A percentile compares a stretch with the other conserved stretches of the same genome.
Evolutionary conservation across 2,797 vertebrate genomes (phyloP).

Genomic region (Thaleichthys pacificus): DNA sequence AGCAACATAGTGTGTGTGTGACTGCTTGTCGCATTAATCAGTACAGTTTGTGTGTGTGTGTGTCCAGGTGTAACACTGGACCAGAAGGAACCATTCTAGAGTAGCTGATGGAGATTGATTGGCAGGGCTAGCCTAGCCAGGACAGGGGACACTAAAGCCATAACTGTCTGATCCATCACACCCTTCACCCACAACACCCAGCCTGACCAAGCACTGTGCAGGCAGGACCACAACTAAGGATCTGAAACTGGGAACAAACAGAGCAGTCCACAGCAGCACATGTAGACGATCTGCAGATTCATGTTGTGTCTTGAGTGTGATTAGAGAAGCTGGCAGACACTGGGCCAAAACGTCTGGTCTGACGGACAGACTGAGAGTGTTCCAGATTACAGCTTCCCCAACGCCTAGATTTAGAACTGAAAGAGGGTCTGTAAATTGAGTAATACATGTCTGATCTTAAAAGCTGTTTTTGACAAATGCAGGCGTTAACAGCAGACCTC

Average conservation of each 20-base stretch:
- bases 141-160: not conserved
- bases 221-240: too few relatives aligned
- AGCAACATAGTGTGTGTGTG: not conserved
- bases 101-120: slow-evolving; percentile 24
- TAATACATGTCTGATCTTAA: too few relatives aligned
- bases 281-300: not conserved
- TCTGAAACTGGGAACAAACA: too few relatives aligned
- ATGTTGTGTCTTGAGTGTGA: too few relatives aligned
- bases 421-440: too few relatives aligned
- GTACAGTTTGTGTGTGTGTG: slow-evolving; percentile 3
- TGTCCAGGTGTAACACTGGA: slow-evolving; percentile 11
- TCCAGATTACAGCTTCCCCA: too few relatives aligned
- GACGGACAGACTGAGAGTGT: too few relatives aligned
- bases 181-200: slow-evolving; percentile 1
- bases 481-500: too few relatives aligned
- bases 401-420: too few relatives aligned
- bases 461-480: too few relatives aligned
- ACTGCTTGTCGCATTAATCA: not conserved
- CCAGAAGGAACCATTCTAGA: not conserved
- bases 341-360: too few relatives aligned
- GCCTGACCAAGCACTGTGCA: not conserved
- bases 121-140: not conserved
- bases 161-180: slow-evolving; percentile 6
- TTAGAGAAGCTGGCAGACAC: too few relatives aligned
- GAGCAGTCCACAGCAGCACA: not conserved